phyloP scores from a whole-genome alignment of 2,797 vertebrate genomes.

The Aselliscus stoliczkanus region DNA sequence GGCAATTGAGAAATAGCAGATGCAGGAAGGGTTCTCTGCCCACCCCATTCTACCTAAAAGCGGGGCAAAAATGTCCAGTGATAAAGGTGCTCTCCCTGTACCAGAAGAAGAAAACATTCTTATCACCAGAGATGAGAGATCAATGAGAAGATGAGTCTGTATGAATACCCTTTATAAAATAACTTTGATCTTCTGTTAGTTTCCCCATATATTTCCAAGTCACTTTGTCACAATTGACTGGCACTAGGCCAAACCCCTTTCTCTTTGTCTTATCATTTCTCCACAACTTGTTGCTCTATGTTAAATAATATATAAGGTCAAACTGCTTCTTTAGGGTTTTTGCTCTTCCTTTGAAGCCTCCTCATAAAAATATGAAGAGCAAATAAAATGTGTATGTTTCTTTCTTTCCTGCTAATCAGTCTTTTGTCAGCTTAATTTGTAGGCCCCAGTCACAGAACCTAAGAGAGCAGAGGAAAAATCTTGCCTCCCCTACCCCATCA shows the following conservation, averaged over 20 bases:
- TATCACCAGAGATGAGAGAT: background rate
- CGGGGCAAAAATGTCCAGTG: background rate
- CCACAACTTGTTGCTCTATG: background rate
- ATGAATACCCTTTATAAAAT: background rate
- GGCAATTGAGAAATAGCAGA: background rate
- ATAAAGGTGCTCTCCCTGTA: background rate
- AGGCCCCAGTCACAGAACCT: background rate
- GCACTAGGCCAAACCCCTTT: background rate
- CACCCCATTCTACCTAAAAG: background rate
- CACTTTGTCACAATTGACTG: background rate
- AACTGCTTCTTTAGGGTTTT: background rate
- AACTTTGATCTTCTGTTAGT: background rate
- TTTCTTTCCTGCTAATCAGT: background rate
- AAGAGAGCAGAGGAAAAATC: background rate
- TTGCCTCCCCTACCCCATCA: background rate
- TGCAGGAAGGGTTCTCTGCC: background rate
- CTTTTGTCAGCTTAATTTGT: background rate
- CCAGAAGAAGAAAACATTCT: background rate
- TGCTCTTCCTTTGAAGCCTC: background rate
- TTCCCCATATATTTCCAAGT: background rate
- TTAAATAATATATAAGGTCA: background rate
- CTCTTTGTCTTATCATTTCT: background rate
- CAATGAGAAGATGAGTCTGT: background rate
- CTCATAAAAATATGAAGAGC: background rate
- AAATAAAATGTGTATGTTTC: background rate